Percentiles rank a stretch among this genome's conserved stretches.
These are phyloP conservation scores for Actias luna DNA, from an alignment of 2,888 invertebrate genomes.

Conservation along the genomic window DNA sequence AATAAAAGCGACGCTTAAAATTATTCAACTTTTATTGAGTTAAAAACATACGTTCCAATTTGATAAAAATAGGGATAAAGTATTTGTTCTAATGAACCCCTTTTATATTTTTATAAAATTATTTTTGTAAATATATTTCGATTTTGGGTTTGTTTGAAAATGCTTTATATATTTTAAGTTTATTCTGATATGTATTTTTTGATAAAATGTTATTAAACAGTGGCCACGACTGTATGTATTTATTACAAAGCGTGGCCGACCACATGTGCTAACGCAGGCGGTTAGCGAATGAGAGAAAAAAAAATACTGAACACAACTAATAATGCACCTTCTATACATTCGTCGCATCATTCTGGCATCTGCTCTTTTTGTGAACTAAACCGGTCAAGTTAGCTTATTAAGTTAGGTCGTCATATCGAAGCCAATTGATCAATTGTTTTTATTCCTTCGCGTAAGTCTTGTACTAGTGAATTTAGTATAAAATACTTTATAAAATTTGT, in stretches of 20 bases:
- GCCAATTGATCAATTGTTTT: constrained; percentile 70
- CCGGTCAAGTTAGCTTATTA: constrained; percentile 68
- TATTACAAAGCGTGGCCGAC: constrained; percentile 47
- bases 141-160: background rate
- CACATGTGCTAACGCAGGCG: constrained; percentile 68
- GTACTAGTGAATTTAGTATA: too few species aligned
- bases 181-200: background rate
- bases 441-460: too few species aligned
- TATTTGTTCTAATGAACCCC: too few species aligned
- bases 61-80: too few species aligned
- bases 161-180: background rate
- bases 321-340: constrained; percentile 70
- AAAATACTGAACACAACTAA: constrained; percentile 60
- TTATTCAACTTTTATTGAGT: too few species aligned
- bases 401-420: constrained; percentile 59
- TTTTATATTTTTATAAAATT: too few species aligned
- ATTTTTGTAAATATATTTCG: background rate
- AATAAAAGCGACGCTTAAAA: too few species aligned
- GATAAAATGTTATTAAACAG: constrained; percentile 18
- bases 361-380: constrained; percentile 74
- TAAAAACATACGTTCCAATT: too few species aligned
- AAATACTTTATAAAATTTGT: too few species aligned
- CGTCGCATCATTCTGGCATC: constrained; percentile 60
- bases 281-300: constrained; percentile 65
- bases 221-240: constrained; percentile 42